Evolutionary conservation across 2,113 vertebrate genomes (phyloP).

Genomic region (Vanacampus margaritifer): DNA sequence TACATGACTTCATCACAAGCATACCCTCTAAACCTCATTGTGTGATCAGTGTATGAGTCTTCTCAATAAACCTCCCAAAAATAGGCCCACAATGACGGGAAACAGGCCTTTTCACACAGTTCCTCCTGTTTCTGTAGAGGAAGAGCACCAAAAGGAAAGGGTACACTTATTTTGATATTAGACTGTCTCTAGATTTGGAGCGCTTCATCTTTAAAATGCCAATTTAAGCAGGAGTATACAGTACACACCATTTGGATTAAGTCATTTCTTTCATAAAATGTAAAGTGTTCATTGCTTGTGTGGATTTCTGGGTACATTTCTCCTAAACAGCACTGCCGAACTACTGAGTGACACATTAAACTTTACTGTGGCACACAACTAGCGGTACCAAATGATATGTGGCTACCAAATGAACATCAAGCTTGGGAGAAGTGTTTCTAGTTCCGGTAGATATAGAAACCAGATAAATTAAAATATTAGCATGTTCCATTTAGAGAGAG

Average conservation of each 20-base stretch:
- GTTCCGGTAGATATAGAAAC: background rate
- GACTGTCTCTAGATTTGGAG: background rate
- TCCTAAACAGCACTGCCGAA: background rate
- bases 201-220: background rate
- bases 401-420: background rate
- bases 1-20: background rate
- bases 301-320: background rate
- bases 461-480: background rate
- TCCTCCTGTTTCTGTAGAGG: constrained; percentile 54
- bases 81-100: constrained; percentile 44
- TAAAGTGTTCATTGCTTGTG: background rate
- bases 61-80: background rate
- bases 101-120: constrained; percentile 46
- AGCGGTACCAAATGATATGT: background rate
- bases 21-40: background rate
- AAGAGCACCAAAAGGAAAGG: constrained; percentile 28
- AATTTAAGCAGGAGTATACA: background rate
- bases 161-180: constrained; percentile 24
- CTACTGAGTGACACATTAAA: background rate
- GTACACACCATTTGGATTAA: background rate
- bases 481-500: background rate
- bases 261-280: background rate
- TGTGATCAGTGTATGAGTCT: background rate
- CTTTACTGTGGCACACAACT: background rate
- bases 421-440: background rate